Conservation (phyloP, 2,888 invertebrate genomes). For the Drosophila sordidula region DNA sequence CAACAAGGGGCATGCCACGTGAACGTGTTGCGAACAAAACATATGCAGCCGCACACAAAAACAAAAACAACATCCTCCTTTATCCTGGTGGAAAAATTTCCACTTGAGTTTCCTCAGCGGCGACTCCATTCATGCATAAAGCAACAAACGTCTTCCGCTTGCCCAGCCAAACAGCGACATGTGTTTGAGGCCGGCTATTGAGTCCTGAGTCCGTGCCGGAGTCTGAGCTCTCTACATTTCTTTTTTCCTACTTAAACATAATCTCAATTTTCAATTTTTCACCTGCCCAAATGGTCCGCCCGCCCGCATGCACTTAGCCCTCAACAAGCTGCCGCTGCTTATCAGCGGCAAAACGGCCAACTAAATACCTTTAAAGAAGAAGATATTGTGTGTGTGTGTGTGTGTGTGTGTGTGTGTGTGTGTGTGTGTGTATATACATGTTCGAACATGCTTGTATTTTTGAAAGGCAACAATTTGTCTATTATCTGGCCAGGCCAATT, state of each 20-base stretch:
- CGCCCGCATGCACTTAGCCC: conserved; percentile 65
- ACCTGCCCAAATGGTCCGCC: conserved; percentile 65
- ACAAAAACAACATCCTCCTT: conserved; percentile 45
- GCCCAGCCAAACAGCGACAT: conserved; percentile 58
- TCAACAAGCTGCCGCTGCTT: conserved; percentile 46
- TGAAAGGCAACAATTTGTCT: conserved; percentile 67
- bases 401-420: background rate
- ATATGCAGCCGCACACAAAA: conserved; percentile 38
- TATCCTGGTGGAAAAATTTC: conserved; percentile 54
- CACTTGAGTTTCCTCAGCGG: conserved; percentile 68
- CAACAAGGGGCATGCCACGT: conserved; percentile 49
- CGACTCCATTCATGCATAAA: conserved; percentile 65
- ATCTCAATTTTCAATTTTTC: conserved; percentile 77
- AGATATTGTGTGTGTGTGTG: conserved; percentile 1
- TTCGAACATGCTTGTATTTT: conserved; percentile 18
- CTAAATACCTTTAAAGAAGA: conserved; percentile 45
- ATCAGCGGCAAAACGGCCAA: conserved; percentile 70
- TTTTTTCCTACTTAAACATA: conserved; percentile 51
- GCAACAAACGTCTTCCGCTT: conserved; percentile 65
- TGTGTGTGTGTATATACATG: conserved; percentile 1
- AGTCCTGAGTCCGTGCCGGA: conserved; percentile 13
- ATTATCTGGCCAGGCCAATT: conserved; percentile 69
- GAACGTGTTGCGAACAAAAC: conserved; percentile 73
- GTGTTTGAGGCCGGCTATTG: conserved; percentile 61
- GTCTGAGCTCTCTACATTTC: conserved; percentile 11